These are phyloP conservation scores for Hyphantria cunea DNA, from an alignment of 1,140 invertebrate species.

Conservation along the genomic window DNA sequence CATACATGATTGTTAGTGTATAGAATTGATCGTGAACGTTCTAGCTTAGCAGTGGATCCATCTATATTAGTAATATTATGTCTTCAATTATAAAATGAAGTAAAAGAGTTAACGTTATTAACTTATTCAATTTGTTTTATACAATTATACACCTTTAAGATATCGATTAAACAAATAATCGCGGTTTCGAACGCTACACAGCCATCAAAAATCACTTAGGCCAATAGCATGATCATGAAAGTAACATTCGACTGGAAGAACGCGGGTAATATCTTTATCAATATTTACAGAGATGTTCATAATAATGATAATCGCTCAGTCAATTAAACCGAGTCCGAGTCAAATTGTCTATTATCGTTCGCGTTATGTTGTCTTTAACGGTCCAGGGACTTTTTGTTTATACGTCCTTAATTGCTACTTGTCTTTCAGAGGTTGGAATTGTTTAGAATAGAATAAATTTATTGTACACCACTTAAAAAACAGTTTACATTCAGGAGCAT, in stretches of 20 bases:
- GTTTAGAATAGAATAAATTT: too few relatives aligned
- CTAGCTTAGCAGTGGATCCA: too few relatives aligned
- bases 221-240: conserved; percentile 55
- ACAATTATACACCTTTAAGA: conserved; percentile 1
- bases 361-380: conserved; percentile 33
- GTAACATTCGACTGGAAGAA: conserved; percentile 37
- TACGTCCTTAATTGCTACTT: conserved; percentile 19
- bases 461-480: too few relatives aligned
- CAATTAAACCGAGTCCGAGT: conserved; percentile 36
- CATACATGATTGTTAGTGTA: too few relatives aligned
- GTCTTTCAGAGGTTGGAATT: not conserved
- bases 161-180: conserved; percentile 15
- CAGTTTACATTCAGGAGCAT: too few relatives aligned
- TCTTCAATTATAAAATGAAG: not conserved
- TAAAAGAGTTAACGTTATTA: not conserved
- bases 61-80: too few relatives aligned
- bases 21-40: too few relatives aligned
- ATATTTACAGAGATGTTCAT: conserved; percentile 45
- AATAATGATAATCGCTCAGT: conserved; percentile 43
- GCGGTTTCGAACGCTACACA: conserved; percentile 24
- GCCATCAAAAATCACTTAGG: conserved; percentile 72
- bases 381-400: conserved; percentile 11
- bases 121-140: conserved; percentile 6
- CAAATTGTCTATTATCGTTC: conserved; percentile 41
- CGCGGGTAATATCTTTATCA: conserved; percentile 42